Conservation (phyloP, 1,140 invertebrate genomes). For the Calliopsis andreniformis region DNA sequence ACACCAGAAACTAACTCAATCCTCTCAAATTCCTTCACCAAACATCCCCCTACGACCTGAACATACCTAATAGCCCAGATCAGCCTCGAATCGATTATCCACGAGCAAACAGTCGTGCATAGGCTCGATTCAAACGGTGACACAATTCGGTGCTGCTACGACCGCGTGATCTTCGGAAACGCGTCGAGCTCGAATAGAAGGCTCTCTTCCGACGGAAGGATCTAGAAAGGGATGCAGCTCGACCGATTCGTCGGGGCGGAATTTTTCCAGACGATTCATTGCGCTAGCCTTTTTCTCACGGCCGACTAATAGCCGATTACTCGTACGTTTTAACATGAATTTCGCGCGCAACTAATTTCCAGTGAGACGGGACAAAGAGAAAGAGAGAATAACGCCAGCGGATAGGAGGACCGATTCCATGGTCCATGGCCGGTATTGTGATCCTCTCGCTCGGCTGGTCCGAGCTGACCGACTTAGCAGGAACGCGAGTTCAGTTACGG, state of each 20-base stretch:
- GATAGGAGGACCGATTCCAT: conserved; percentile 29
- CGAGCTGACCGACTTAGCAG: conserved; percentile 70
- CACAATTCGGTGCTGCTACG: neutral
- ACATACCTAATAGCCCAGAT: neutral
- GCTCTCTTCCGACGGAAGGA: too few species aligned
- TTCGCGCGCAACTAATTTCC: conserved; percentile 66
- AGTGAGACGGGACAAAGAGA: neutral
- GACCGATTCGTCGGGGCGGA: neutral
- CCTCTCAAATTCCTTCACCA: too few species aligned
- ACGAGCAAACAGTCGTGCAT: neutral
- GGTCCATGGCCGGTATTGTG: conserved; percentile 57
- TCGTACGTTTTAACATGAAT: conserved; percentile 61
- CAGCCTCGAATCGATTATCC: neutral
- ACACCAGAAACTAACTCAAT: neutral
- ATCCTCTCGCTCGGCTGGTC: conserved; percentile 66
- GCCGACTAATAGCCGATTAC: conserved; percentile 51
- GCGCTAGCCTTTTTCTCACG: conserved; percentile 45
- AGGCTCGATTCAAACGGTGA: neutral
- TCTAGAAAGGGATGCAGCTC: too few species aligned
- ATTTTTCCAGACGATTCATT: conserved; percentile 4
- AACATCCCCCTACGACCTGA: neutral
- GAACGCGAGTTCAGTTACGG: conserved; percentile 59
- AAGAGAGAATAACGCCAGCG: conserved; percentile 20
- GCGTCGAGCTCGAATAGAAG: too few species aligned
- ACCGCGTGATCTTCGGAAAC: too few species aligned